Percentiles rank a stretch among this genome's conserved stretches.
phyloP scores from a whole-genome alignment of 1,140 invertebrate genomes.

The Anastrepha ludens region DNA sequence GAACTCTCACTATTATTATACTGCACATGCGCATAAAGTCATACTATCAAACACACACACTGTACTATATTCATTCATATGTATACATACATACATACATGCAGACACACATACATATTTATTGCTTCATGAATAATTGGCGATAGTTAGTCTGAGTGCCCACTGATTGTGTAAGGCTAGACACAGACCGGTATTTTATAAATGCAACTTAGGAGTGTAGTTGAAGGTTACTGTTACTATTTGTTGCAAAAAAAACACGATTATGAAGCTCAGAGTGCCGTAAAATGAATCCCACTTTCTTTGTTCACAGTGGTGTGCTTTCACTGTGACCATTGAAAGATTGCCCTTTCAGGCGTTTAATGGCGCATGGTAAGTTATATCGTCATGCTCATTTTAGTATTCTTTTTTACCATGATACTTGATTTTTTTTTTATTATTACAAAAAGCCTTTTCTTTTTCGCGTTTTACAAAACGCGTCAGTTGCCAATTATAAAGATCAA shows the following conservation, averaged over 20 bases:
- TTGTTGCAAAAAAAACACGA: background rate
- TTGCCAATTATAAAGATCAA: too few relatives aligned
- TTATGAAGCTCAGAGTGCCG: background rate
- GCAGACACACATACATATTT: background rate
- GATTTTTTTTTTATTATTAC: too few relatives aligned
- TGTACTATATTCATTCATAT: too few relatives aligned
- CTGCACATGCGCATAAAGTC: too few relatives aligned
- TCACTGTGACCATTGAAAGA: too few relatives aligned
- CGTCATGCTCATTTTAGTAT: too few relatives aligned
- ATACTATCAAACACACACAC: background rate
- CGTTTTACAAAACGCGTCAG: too few relatives aligned
- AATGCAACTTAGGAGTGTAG: conserved; percentile 9
- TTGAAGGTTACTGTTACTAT: background rate
- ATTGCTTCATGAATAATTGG: conserved; percentile 14
- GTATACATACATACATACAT: background rate
- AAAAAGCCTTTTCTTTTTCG: too few relatives aligned
- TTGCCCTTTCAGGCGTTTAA: too few relatives aligned
- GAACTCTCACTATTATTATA: too few relatives aligned
- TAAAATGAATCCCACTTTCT: background rate
- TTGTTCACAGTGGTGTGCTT: background rate
- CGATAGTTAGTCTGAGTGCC: conserved; percentile 34
- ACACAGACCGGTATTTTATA: conserved; percentile 43
- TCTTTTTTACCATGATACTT: too few relatives aligned
- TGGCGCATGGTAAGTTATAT: too few relatives aligned
- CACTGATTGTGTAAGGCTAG: conserved; percentile 9